Base-by-base conservation (phyloP, 2,888 invertebrate genomes). In the Eupithecia abbreviata region DNA sequence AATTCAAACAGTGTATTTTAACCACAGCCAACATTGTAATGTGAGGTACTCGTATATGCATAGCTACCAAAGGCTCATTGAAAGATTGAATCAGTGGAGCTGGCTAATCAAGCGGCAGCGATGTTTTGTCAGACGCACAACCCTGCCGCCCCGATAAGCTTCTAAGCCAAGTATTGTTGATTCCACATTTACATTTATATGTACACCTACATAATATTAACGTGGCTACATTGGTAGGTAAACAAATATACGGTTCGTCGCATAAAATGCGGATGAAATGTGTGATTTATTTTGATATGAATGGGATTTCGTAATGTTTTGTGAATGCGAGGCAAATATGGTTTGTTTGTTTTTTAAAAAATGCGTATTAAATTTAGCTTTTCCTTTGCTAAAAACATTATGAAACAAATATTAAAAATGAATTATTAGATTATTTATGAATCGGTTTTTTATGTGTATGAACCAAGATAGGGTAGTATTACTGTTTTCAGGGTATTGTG, bases 81-180 rank as follows among this genome's bases (percentile, higher is more conserved):
- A 86, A 87, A 86, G 86, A 90, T 88, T 86, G 86, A 87, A 88
- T 88, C 85, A 81, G 85, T 84, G 83, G 81, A 82, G 80, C 78
- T 85, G 83, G 83, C 84, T 91, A 91, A 92, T 92, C 91, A 90
- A 88, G 62, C 62, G 62, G 62, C 83, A 80, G 83, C 84, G 83
- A 85, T 92, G 91, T 92, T 92, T 90, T 92, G 90, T 88, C 91
- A 92, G 91, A 83, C 89, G 84, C 83, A 80, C 78, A 75, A 81
- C 78, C 84, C 81, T 78, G 72, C 79, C 77, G 79, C 75, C 78
- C 79, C 82, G 85, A 87, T 88, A 88, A 89, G 84, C 88, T 83
- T 78, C 74, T 76, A 78, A 78, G 74, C 78, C 76, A 76, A 74
- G 69, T 68, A 76, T 76, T 78, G 78, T 78, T 78, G 78, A 78